Conservation (phyloP, 2,888 invertebrate genomes). For the Hyles lineata region DNA sequence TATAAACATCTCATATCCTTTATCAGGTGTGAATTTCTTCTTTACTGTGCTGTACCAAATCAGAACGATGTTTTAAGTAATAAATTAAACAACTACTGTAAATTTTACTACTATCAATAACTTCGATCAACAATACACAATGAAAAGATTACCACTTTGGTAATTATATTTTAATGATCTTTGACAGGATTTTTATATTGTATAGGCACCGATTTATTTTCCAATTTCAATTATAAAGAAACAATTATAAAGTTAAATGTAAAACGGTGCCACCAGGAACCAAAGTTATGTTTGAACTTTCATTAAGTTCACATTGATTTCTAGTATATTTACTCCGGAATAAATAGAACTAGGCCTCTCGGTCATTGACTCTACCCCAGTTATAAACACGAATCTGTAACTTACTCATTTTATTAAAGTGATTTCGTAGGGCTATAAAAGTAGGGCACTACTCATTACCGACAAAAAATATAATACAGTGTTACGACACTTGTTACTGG, state of each 20-base stretch:
- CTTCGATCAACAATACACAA: background rate
- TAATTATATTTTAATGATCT: too few species aligned
- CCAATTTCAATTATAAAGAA: too few species aligned
- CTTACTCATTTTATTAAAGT: background rate
- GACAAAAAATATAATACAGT: background rate
- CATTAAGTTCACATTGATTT: background rate
- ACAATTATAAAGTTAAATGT: too few species aligned
- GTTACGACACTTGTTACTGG: slow-evolving; percentile 10
- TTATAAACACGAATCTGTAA: background rate
- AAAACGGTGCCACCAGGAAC: too few species aligned
- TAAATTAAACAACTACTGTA: background rate
- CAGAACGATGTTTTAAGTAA: background rate
- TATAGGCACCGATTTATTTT: too few species aligned
- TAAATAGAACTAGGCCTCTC: background rate
- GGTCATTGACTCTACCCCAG: background rate
- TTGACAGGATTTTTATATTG: too few species aligned
- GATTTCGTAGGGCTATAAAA: background rate
- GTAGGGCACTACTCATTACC: too few species aligned
- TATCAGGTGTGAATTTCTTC: background rate
- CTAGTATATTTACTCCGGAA: background rate
- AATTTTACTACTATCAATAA: background rate
- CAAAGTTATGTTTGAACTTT: background rate
- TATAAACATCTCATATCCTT: background rate
- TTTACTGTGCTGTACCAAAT: background rate
- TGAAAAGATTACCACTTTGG: background rate